phyloP scores from a whole-genome alignment of 2,888 invertebrate species.

The Amblyjoppa fuscipennis region DNA sequence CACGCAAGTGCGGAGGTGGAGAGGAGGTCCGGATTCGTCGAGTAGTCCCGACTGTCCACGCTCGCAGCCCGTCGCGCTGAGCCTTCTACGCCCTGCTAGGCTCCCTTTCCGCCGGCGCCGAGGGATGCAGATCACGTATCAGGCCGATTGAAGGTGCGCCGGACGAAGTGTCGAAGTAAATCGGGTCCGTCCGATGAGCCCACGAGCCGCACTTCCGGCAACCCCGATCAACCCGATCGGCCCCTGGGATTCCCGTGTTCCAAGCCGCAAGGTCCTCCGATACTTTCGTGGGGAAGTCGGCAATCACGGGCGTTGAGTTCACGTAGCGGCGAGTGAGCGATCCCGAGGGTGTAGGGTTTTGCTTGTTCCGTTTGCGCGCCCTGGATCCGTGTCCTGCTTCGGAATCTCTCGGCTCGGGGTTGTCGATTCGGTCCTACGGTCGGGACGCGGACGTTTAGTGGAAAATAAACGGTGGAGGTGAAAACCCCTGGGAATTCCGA shows the following conservation, averaged over 20 bases:
- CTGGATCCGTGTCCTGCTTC: too few species aligned
- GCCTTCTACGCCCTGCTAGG: conserved; percentile 20
- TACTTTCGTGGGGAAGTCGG: not conserved
- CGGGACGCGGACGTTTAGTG: too few species aligned
- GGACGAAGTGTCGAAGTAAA: conserved; percentile 69
- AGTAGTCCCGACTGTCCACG: conserved; percentile 37
- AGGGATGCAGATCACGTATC: conserved; percentile 79
- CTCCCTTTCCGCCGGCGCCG: conserved; percentile 13
- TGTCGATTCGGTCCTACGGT: too few species aligned
- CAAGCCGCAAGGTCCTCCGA: not conserved
- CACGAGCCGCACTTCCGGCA: conserved; percentile 57
- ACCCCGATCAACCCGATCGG: conserved; percentile 19
- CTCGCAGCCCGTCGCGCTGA: not conserved
- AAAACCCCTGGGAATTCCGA: too few species aligned
- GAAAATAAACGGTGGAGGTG: too few species aligned
- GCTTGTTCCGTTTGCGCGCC: too few species aligned
- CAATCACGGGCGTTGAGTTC: not conserved
- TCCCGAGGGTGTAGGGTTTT: too few species aligned
- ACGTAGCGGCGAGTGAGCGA: not conserved
- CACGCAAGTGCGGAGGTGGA: conserved; percentile 37
- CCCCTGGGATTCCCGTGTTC: not conserved
- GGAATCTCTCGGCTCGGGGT: too few species aligned
- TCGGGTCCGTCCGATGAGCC: conserved; percentile 37
- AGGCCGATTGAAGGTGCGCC: conserved; percentile 74
- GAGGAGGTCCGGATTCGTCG: conserved; percentile 24